A percentile compares a stretch with the other conserved stretches of the same genome.
Conservation (phyloP, 2,888 invertebrate genomes). For the Eupeodes latifasciatus region DNA sequence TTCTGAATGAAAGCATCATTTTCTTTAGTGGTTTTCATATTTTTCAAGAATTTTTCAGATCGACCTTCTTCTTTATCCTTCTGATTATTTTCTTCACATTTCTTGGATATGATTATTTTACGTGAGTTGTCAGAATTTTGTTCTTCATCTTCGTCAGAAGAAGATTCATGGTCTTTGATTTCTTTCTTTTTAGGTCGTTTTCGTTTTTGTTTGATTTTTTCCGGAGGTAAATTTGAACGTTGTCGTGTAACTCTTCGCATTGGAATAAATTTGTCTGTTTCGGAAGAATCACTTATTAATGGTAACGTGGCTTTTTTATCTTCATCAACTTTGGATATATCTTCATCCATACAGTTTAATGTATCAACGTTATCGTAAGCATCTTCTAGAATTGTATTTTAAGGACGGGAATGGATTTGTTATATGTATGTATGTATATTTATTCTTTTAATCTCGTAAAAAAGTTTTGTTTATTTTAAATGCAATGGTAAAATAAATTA, state of each 20-base stretch:
- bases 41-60: conserved; percentile 51
- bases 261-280: not conserved
- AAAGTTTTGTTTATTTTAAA: no score
- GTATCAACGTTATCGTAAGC: not conserved
- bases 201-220: not conserved
- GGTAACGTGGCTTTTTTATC: not conserved
- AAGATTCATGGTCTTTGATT: not conserved
- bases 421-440: no score
- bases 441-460: no score
- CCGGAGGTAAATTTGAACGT: not conserved
- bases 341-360: conserved; percentile 4
- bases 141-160: conserved; percentile 6
- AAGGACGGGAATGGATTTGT: no score
- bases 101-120: conserved; percentile 36
- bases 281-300: not conserved
- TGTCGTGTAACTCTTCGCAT: conserved; percentile 53
- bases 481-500: no score
- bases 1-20: conserved; percentile 76
- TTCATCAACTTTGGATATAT: conserved; percentile 27
- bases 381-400: conserved; percentile 31
- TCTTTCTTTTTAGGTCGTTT: conserved; percentile 15
- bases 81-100: conserved; percentile 38
- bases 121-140: not conserved
- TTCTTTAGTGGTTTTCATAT: conserved; percentile 65
- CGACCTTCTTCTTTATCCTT: conserved; percentile 16